These are phyloP conservation scores for Drosophila ercepeae DNA, from an alignment of 1,140 invertebrate species.

Conservation along the genomic window DNA sequence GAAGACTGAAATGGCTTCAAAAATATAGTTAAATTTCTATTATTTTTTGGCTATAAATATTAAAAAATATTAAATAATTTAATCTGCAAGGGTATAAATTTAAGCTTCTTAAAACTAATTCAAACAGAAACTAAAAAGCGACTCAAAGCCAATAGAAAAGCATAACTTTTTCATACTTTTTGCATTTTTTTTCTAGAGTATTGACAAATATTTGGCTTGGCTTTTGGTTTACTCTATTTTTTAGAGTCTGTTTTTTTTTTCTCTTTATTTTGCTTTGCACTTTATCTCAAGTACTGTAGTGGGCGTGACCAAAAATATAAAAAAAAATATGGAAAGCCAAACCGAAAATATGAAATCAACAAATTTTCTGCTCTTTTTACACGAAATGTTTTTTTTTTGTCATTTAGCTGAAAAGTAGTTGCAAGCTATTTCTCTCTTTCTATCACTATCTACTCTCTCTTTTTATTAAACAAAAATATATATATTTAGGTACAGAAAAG, in stretches of 20 bases:
- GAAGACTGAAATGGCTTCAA: too few relatives aligned
- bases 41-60: too few relatives aligned
- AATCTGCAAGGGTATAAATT: constrained; percentile 23
- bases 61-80: not conserved
- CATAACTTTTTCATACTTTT: constrained; percentile 45
- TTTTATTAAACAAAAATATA: not conserved
- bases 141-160: not conserved
- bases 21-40: too few relatives aligned
- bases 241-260: constrained; percentile 14
- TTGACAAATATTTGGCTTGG: constrained; percentile 69
- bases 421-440: constrained; percentile 22
- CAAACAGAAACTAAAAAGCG: not conserved
- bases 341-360: not conserved
- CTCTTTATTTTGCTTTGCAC: too few relatives aligned
- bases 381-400: constrained; percentile 13
- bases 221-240: constrained; percentile 39
- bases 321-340: too few relatives aligned
- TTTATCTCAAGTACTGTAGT: constrained; percentile 1
- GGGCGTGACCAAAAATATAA: constrained; percentile 8
- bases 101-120: not conserved
- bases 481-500: not conserved
- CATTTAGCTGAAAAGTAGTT: constrained; percentile 43
- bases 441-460: not conserved
- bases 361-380: constrained; percentile 5
- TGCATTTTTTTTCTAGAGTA: constrained; percentile 65